Evolutionary conservation across 1,140 invertebrate genomes (phyloP).

Genomic region (Rhyacophila brunnea): DNA sequence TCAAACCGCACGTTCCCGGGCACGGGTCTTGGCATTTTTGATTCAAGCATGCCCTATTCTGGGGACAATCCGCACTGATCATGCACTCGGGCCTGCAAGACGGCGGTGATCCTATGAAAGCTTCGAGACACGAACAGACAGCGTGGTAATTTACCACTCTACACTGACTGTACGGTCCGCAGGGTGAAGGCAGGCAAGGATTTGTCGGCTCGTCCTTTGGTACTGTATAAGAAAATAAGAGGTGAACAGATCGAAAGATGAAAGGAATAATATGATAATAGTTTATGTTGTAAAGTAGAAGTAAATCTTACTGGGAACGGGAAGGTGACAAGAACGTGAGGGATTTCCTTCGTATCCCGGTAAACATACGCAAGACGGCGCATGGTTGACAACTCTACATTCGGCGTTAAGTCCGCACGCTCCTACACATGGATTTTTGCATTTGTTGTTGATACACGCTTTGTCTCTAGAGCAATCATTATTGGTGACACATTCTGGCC

Average conservation of each 20-base stretch:
- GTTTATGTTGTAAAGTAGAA: not conserved
- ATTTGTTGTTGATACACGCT: constrained; percentile 65
- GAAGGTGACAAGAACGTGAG: constrained; percentile 59
- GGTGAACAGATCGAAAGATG: constrained; percentile 6
- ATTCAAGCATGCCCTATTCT: constrained; percentile 69
- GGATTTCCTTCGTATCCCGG: constrained; percentile 72
- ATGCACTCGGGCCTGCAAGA: constrained; percentile 74
- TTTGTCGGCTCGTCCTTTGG: constrained; percentile 53
- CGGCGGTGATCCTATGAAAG: constrained; percentile 68
- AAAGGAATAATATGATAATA: constrained; percentile 19
- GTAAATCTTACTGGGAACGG: constrained; percentile 38
- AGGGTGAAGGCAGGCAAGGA: constrained; percentile 67
- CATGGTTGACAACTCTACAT: constrained; percentile 69
- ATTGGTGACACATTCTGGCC: constrained; percentile 64
- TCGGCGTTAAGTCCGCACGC: constrained; percentile 66
- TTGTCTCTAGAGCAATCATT: constrained; percentile 61
- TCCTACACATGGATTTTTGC: constrained; percentile 63
- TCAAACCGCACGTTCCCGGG: constrained; percentile 68
- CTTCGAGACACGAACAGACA: constrained; percentile 68
- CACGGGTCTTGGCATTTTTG: constrained; percentile 77
- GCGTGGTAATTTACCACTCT: constrained; percentile 62
- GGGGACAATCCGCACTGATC: constrained; percentile 71
- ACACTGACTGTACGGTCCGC: constrained; percentile 71
- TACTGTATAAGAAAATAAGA: constrained; percentile 38
- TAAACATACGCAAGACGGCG: constrained; percentile 67